Base-by-base conservation (phyloP, 2,888 invertebrate genomes). In the Zygothrica quintamaculata region DNA sequence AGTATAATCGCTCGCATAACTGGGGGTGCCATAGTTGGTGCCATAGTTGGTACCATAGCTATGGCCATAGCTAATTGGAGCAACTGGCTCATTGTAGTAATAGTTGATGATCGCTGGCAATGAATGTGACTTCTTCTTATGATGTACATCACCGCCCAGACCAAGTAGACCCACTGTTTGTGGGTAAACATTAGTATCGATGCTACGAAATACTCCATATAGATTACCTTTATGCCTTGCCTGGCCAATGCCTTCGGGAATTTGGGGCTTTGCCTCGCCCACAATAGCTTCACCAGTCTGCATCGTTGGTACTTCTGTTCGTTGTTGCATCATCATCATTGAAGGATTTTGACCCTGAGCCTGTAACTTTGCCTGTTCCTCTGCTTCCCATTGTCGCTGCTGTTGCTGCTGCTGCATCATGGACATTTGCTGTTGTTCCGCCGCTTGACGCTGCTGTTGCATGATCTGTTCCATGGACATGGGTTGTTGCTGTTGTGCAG, bases 151-250 rank as follows among this genome's bases (percentile, higher is more conserved):
- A 4, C 68, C 75, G 8, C 85, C 87, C 12, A 79, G 12, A 1
- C 75, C 79, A 11, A 84, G 42, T 0, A 64, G 0, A 48, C 74
- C 81, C 16, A 78, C 73, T 52, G 77, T 44, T n/a, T 55, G 33
- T 22, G 52, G 25, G 22, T 16, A 57, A 22, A 59, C 8, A 47
- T 73, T 65, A 71, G 65, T 44, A n/a, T 66, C 69, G 53, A 58
- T 48, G 52, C 57, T 77, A 50, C 66, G 82, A 40, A 86, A 79
- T 55, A 89, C 84, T 18, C 88, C 89, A 79, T 76, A 89, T 50
- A 89, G 85, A 78, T 90, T 90, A 89, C 90, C 90, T 89, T 88
- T 89, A 53, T 77, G 69, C 1, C 89, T 81, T 2, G 73, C 81
- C 47, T 59, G 64, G 9, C 66, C 79, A 8, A 56, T 74, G 12